These are phyloP conservation scores for Sebastes iracundus DNA, from an alignment of 2,797 vertebrate species.

Conservation along the genomic window DNA sequence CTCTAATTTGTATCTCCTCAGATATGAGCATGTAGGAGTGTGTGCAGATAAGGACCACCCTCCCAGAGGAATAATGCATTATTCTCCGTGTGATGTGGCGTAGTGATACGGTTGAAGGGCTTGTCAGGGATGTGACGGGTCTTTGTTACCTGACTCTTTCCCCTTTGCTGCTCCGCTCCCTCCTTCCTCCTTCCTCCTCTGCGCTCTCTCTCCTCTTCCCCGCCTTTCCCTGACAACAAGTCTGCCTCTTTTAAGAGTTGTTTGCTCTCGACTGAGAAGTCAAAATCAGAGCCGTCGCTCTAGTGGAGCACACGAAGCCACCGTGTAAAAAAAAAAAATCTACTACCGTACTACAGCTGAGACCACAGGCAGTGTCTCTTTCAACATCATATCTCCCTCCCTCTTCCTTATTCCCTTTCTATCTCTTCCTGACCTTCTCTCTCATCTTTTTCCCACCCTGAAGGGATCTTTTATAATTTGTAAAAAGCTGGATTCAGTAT, in stretches of 20 bases:
- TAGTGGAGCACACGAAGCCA: constrained; percentile 34
- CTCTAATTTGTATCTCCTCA: constrained; percentile 58
- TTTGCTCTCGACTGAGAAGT: constrained; percentile 59
- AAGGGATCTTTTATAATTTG: neutral
- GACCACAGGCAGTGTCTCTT: constrained; percentile 21
- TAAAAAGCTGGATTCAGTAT: neutral
- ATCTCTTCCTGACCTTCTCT: neutral
- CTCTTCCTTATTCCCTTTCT: neutral
- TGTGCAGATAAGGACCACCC: constrained; percentile 56
- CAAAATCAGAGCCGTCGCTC: constrained; percentile 46
- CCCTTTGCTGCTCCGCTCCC: constrained; percentile 20
- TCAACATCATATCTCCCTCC: neutral
- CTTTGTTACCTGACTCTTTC: constrained; percentile 72
- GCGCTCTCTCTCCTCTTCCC: neutral
- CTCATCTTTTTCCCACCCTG: neutral
- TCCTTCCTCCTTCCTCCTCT: constrained; percentile 6
- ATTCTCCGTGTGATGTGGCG: constrained; percentile 66
- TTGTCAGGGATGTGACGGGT: constrained; percentile 66
- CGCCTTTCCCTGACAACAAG: constrained; percentile 44
- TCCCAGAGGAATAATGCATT: constrained; percentile 63
- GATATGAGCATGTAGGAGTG: constrained; percentile 48
- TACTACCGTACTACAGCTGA: neutral
- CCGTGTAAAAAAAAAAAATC: constrained; percentile 10
- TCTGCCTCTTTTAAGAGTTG: constrained; percentile 44
- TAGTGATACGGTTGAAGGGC: constrained; percentile 45